Conservation (phyloP, 2,888 invertebrate species). For the Colletes collaris region DNA sequence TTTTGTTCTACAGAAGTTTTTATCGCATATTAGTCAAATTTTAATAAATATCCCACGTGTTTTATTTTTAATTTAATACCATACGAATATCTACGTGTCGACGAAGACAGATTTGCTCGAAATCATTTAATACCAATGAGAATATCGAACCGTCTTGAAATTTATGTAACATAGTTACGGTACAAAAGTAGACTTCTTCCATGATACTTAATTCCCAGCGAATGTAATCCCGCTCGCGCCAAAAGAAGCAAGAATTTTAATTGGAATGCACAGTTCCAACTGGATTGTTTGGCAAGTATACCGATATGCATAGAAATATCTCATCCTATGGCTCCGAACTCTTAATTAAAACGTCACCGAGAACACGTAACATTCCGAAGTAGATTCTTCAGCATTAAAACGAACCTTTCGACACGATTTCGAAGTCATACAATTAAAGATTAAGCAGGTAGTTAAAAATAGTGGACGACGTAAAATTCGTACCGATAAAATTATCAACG, state of each 20-base stretch:
- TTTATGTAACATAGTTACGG: conserved; percentile 23
- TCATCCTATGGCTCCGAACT: conserved; percentile 18
- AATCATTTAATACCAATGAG: conserved; percentile 11
- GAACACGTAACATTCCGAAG: conserved; percentile 24
- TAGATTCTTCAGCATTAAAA: conserved; percentile 15
- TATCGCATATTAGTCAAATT: too few relatives aligned
- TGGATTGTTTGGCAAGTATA: conserved; percentile 25
- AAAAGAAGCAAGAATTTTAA: conserved; percentile 33
- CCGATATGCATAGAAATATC: conserved; percentile 22
- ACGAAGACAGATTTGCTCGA: neutral
- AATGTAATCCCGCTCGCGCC: neutral
- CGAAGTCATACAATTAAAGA: conserved; percentile 15
- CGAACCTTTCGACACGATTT: conserved; percentile 42
- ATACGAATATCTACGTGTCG: neutral
- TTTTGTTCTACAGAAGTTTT: too few relatives aligned
- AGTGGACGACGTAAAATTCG: neutral
- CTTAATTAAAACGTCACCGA: conserved; percentile 32
- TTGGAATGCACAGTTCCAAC: conserved; percentile 26
- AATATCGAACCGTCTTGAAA: neutral
- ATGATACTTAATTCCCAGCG: conserved; percentile 10
- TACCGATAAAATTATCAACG: too few relatives aligned
- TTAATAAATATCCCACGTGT: too few relatives aligned
- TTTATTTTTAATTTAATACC: neutral
- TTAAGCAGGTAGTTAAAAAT: neutral
- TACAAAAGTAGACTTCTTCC: neutral